Evolutionary conservation across 2,888 invertebrate species (phyloP).

Genomic region (Nineta flava): DNA sequence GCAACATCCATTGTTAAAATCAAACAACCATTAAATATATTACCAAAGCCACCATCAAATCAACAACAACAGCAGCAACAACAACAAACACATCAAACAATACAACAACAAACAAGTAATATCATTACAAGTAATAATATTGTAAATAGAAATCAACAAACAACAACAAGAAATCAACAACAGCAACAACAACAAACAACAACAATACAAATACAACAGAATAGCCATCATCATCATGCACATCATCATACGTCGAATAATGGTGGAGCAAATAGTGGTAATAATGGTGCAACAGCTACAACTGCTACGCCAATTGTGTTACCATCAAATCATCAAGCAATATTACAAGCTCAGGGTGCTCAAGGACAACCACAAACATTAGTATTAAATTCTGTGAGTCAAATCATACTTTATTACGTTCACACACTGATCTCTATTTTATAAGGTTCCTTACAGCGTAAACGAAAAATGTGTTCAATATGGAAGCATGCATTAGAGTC

Average conservation of each 20-base stretch:
- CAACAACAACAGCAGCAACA: not conserved
- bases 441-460: no score
- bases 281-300: not conserved
- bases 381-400: not conserved
- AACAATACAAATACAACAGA: no score
- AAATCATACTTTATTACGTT: no score
- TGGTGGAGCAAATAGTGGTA: not conserved
- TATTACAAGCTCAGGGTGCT: conserved; percentile 12
- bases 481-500: no score
- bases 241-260: not conserved
- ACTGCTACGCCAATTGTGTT: conserved; percentile 6
- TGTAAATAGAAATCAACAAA: not conserved
- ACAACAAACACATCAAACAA: no score
- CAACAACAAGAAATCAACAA: no score
- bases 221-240: not conserved
- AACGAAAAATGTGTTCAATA: no score
- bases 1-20: conserved; percentile 27
- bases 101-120: conserved; percentile 8
- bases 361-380: conserved; percentile 5
- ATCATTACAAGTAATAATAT: conserved; percentile 1
- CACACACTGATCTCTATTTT: no score
- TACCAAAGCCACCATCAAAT: conserved; percentile 27
- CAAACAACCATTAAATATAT: conserved; percentile 28
- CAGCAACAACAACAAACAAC: no score
- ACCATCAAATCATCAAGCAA: not conserved